phyloP scores from a whole-genome alignment of 2,888 invertebrate species.

The Empis stercorea region DNA sequence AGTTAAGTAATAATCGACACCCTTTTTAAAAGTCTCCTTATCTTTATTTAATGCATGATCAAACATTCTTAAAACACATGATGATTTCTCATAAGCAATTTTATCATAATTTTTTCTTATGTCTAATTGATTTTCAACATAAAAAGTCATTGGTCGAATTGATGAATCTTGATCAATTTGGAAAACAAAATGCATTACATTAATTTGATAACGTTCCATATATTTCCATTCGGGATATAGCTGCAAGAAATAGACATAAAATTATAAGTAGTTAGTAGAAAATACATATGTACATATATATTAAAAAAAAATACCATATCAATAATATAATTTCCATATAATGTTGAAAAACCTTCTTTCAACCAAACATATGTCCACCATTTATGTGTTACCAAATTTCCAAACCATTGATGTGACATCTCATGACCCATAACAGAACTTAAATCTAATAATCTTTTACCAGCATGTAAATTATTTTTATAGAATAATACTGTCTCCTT shows the following conservation, averaged over 20 bases:
- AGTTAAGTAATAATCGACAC: conserved; percentile 5
- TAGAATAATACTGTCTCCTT: conserved; percentile 20
- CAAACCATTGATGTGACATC: conserved; percentile 60
- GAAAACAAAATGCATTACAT: conserved; percentile 38
- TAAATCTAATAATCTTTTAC: neutral
- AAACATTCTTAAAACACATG: conserved; percentile 30
- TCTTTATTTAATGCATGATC: conserved; percentile 6
- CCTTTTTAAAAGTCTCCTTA: conserved; percentile 3
- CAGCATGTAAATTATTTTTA: conserved; percentile 14
- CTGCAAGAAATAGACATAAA: conserved; percentile 21
- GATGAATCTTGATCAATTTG: conserved; percentile 56
- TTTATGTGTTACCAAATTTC: conserved; percentile 49
- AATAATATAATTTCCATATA: conserved; percentile 18
- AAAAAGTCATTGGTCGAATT: conserved; percentile 65
- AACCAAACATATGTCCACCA: conserved; percentile 58
- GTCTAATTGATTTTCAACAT: conserved; percentile 66
- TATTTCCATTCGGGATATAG: conserved; percentile 47
- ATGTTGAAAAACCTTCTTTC: conserved; percentile 54
- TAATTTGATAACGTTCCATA: conserved; percentile 55
- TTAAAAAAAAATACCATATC: conserved; percentile 7
- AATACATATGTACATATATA: too few species aligned
- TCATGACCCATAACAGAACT: conserved; percentile 40
- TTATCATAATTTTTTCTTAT: conserved; percentile 69
- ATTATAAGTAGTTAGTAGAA: too few species aligned
- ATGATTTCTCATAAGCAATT: conserved; percentile 82